Evolutionary conservation across 2,113 vertebrate genomes (phyloP).

Genomic region (Riparia riparia): DNA sequence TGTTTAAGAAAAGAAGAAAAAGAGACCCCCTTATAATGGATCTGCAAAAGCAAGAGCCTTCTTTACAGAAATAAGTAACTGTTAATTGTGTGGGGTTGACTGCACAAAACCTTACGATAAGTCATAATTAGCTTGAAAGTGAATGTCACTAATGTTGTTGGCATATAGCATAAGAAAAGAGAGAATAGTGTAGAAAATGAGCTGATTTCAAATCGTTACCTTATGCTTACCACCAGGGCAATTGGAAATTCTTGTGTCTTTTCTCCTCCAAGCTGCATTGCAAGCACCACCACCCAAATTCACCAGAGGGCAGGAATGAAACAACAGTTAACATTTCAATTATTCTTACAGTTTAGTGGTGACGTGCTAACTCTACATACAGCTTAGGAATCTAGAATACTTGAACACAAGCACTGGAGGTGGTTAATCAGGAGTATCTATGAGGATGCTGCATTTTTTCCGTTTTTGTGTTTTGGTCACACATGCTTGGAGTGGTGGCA

Average conservation of each 20-base stretch:
- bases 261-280: background rate
- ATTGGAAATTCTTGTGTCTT: background rate
- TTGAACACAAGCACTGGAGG: background rate
- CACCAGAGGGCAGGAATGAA: background rate
- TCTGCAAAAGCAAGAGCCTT: background rate
- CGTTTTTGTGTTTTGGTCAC: background rate
- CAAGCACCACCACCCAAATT: background rate
- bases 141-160: background rate
- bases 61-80: background rate
- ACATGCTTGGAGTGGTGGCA: background rate
- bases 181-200: background rate
- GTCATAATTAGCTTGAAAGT: background rate
- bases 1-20: background rate
- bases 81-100: background rate
- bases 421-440: background rate
- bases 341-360: background rate
- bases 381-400: background rate
- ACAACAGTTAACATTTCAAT: background rate
- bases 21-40: background rate
- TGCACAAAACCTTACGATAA: background rate
- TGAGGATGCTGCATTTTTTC: background rate
- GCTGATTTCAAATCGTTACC: background rate
- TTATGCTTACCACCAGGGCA: background rate
- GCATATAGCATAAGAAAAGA: background rate
- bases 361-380: background rate